Evolutionary conservation across 2,797 vertebrate species (phyloP).

Genomic region (Ptychadena robeensis): DNA sequence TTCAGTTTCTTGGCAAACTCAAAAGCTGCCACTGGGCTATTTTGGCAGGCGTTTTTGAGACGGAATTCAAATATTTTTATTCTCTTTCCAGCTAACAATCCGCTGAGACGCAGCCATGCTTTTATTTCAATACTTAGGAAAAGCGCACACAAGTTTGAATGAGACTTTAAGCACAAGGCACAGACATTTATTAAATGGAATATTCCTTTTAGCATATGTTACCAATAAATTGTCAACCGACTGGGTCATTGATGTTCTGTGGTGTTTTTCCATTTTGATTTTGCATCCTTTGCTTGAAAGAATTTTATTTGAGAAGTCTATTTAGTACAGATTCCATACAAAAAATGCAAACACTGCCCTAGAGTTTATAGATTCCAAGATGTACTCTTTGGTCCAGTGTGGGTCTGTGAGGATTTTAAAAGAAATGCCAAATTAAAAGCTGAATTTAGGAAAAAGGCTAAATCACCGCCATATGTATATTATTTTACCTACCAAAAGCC

Average conservation of each 20-base stretch:
- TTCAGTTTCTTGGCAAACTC: slow-evolving; percentile 55
- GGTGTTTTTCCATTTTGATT: background rate
- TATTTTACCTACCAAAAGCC: no score
- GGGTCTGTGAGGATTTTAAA: no score
- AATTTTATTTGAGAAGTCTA: no score
- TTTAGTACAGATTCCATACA: no score
- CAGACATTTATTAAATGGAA: background rate
- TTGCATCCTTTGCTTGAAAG: no score
- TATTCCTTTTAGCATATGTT: background rate
- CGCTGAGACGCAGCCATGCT: slow-evolving; percentile 13
- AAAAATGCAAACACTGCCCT: no score
- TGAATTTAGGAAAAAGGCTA: no score
- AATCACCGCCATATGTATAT: no score
- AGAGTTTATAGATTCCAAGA: no score
- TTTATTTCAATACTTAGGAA: slow-evolving; percentile 8
- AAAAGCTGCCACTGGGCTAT: slow-evolving; percentile 47
- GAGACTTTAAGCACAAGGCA: background rate
- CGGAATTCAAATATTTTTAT: slow-evolving; percentile 54
- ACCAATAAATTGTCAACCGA: background rate
- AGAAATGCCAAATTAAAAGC: no score
- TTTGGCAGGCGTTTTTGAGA: slow-evolving; percentile 52
- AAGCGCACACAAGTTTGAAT: background rate
- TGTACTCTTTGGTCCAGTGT: no score
- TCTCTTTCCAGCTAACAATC: slow-evolving; percentile 40
- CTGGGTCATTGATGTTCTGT: background rate